These are phyloP conservation scores for Eulemur mongoz DNA, from an alignment of 2,797 vertebrate species.

Conservation along the genomic window DNA sequence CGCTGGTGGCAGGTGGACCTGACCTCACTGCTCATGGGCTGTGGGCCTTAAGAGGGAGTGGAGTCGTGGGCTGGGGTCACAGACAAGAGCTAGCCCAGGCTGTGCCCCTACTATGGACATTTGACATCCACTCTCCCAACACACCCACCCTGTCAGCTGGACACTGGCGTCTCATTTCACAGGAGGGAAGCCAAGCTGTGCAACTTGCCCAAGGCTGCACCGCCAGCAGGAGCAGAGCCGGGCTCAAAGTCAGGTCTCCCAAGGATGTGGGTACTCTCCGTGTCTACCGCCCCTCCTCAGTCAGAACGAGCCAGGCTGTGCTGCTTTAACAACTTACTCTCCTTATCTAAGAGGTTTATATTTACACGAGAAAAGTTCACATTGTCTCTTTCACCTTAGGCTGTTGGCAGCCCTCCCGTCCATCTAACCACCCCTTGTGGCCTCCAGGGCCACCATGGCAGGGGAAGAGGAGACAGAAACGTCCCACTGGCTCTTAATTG, in stretches of 20 bases:
- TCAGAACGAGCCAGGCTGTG: background rate
- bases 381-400: no score
- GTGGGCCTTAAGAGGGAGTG: background rate
- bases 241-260: background rate
- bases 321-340: background rate
- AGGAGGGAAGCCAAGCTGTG: no score
- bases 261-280: rapidly evolving
- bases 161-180: rapidly evolving
- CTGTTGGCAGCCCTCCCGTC: background rate
- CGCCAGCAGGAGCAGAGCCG: background rate
- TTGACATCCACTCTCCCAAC: background rate
- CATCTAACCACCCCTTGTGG: rapidly evolving
- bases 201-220: background rate
- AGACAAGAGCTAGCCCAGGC: rapidly evolving
- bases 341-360: rapidly evolving
- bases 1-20: rapidly evolving
- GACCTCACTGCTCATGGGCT: background rate
- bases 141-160: rapidly evolving
- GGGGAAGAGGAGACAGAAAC: background rate
- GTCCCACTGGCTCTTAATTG: background rate
- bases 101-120: background rate
- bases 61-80: background rate
- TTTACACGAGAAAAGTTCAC: background rate
- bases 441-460: background rate
- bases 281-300: rapidly evolving